A percentile compares a stretch with the other conserved stretches of the same genome.
Conservation (phyloP, 2,888 invertebrate species). For the Platerodrilus igneus region DNA sequence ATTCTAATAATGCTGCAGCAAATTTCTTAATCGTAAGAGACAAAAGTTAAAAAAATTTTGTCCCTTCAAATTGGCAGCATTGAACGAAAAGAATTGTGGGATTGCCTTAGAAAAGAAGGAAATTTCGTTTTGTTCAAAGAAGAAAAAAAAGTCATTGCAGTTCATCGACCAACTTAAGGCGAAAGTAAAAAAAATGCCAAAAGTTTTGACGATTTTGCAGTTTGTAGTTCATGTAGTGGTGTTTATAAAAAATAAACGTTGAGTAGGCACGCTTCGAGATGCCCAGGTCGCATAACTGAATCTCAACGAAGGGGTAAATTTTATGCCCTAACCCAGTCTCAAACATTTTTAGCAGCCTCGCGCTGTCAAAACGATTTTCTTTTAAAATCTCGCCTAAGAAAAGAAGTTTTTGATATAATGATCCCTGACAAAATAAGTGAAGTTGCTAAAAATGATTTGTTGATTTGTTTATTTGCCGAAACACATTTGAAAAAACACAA, state of each 20-base stretch:
- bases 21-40: too few relatives aligned
- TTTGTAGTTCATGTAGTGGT: slow-evolving; percentile 3
- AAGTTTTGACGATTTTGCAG: slow-evolving; percentile 7
- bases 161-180: slow-evolving; percentile 10
- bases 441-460: slow-evolving; percentile 12
- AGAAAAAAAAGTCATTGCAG: slow-evolving; percentile 8
- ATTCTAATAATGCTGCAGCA: too few relatives aligned
- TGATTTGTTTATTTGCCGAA: slow-evolving; percentile 16
- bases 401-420: slow-evolving; percentile 8
- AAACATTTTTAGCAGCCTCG: slow-evolving; percentile 9
- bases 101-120: slow-evolving; percentile 10
- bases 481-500: slow-evolving; percentile 8
- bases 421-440: slow-evolving; percentile 8
- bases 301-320: slow-evolving; percentile 4
- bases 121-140: slow-evolving; percentile 7
- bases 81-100: slow-evolving; percentile 6
- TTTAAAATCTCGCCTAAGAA: slow-evolving; percentile 3
- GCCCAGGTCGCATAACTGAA: slow-evolving; percentile 2
- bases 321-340: slow-evolving; percentile 8
- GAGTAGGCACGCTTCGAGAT: slow-evolving; percentile 4
- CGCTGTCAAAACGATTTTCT: slow-evolving; percentile 11
- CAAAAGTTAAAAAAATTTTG: slow-evolving; percentile 8
- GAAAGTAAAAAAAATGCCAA: slow-evolving; percentile 7
- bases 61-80: slow-evolving; percentile 3
- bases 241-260: slow-evolving; percentile 10